Percentiles rank a stretch among this genome's conserved stretches.
These are phyloP conservation scores for Pelecanus crispus DNA, from an alignment of 2,113 vertebrate genomes.

Conservation along the genomic window DNA sequence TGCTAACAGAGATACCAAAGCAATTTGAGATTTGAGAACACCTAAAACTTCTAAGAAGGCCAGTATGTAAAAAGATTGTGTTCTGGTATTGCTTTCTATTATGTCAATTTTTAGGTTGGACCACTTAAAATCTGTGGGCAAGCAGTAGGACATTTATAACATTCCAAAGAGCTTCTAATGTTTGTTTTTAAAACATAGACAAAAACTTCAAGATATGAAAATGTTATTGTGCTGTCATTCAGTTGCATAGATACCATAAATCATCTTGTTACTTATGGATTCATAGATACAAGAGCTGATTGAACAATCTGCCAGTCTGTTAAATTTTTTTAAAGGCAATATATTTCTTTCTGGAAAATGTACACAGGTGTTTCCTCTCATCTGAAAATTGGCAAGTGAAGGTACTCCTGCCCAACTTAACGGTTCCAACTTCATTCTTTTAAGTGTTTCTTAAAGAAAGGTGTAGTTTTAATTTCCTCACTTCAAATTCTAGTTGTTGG, in stretches of 20 bases:
- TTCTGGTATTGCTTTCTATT: background rate
- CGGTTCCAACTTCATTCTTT: background rate
- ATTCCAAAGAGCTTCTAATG: background rate
- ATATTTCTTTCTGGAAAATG: background rate
- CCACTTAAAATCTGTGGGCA: background rate
- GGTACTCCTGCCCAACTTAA: background rate
- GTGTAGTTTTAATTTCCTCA: background rate
- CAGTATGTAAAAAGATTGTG: background rate
- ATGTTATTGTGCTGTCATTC: background rate
- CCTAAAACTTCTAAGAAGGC: background rate
- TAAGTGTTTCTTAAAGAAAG: background rate
- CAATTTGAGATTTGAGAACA: background rate
- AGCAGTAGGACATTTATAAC: background rate
- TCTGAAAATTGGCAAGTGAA: background rate
- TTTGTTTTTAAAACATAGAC: background rate
- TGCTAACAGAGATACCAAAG: background rate
- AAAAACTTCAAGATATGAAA: background rate
- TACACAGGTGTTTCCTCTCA: background rate
- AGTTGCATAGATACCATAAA: background rate
- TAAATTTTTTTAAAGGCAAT: background rate
- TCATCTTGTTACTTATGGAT: background rate
- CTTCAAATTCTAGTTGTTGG: background rate
- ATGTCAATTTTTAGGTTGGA: background rate
- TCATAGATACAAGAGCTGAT: fast-evolving
- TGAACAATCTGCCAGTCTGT: background rate